These are phyloP conservation scores for Paedocypris sp. DNA, from an alignment of 2,113 vertebrate genomes.

Conservation along the genomic window DNA sequence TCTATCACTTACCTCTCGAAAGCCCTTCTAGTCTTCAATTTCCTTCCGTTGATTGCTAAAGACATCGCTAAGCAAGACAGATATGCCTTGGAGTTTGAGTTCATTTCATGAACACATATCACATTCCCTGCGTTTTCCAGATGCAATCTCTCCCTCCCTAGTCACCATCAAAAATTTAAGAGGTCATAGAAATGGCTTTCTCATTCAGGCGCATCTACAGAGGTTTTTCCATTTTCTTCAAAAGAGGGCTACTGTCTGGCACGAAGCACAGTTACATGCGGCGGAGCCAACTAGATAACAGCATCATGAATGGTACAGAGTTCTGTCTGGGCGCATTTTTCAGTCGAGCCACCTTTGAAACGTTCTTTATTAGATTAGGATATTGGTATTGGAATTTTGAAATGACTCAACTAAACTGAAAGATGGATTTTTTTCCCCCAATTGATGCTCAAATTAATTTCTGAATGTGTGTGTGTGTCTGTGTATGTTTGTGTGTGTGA, in stretches of 20 bases:
- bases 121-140: not conserved
- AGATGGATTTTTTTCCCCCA: too few relatives aligned
- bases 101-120: conserved; percentile 1
- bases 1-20: conserved; percentile 9
- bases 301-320: conserved; percentile 7
- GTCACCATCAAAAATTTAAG: conserved; percentile 21
- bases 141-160: not conserved
- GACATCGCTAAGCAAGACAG: conserved; percentile 4
- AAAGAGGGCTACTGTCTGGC: too few relatives aligned
- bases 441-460: too few relatives aligned
- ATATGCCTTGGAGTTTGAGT: not conserved
- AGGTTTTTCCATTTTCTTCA: not conserved
- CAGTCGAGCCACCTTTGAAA: too few relatives aligned
- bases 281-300: conserved; percentile 1
- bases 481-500: too few relatives aligned
- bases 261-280: conserved; percentile 6
- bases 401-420: too few relatives aligned
- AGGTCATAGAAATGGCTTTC: not conserved
- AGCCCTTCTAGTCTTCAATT: conserved; percentile 18
- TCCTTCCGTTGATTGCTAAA: conserved; percentile 18
- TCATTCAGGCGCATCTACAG: not conserved
- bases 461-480: too few relatives aligned
- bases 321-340: conserved; percentile 2
- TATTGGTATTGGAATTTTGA: too few relatives aligned
- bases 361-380: not conserved